Conservation (phyloP, 2,113 vertebrate species). For the Vulpes vulpes region DNA sequence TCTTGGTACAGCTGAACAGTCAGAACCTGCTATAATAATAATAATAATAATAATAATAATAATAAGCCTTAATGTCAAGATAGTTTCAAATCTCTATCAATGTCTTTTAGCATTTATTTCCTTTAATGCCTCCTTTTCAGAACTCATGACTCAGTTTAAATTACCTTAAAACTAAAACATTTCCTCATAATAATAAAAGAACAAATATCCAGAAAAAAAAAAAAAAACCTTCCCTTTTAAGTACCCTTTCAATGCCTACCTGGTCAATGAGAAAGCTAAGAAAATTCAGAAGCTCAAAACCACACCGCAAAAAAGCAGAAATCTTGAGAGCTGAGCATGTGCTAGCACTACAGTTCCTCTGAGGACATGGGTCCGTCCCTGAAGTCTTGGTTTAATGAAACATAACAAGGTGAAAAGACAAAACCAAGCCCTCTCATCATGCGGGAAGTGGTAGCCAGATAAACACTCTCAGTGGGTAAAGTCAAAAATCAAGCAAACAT, state of each 20-base stretch:
- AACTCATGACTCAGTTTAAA: neutral
- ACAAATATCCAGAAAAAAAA: neutral
- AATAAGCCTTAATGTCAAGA: neutral
- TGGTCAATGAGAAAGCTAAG: neutral
- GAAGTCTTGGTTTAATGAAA: neutral
- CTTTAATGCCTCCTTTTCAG: neutral
- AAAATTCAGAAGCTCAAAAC: neutral
- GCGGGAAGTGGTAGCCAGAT: neutral
- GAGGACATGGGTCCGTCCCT: neutral
- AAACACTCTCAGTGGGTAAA: neutral
- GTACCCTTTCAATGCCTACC: neutral
- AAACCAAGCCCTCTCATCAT: neutral
- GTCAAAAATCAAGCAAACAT: neutral
- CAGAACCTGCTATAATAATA: neutral
- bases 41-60: too few species aligned
- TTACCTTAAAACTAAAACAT: conserved; percentile 6
- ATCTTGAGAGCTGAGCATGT: neutral
- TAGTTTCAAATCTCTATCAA: neutral
- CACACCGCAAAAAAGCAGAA: neutral
- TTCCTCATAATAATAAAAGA: conserved; percentile 2
- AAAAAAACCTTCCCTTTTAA: neutral
- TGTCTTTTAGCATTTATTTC: neutral
- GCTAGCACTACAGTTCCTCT: neutral
- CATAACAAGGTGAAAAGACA: neutral
- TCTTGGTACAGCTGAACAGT: neutral